phyloP scores from a whole-genome alignment of 2,888 invertebrate genomes.

The Lysandra bellargus region DNA sequence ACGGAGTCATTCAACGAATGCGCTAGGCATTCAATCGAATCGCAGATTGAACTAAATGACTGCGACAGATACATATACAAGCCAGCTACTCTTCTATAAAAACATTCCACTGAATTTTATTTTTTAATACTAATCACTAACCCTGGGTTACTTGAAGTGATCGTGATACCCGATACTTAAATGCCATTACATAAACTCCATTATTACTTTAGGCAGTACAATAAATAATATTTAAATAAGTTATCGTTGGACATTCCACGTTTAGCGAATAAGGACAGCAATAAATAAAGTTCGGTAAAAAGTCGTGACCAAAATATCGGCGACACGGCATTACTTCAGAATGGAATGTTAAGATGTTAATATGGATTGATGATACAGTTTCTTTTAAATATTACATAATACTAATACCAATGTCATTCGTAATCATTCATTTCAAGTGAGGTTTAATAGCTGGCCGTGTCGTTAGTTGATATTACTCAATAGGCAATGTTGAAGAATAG shows the following conservation, averaged over 20 bases:
- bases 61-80: no score
- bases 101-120: not conserved
- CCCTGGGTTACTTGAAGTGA: not conserved
- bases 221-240: not conserved
- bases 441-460: not conserved
- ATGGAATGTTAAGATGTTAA: slow-evolving; percentile 20
- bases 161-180: not conserved
- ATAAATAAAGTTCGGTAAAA: slow-evolving; percentile 32
- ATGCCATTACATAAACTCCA: not conserved
- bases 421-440: not conserved
- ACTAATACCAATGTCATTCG: not conserved
- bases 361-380: slow-evolving; percentile 22
- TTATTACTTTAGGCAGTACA: not conserved
- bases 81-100: not conserved
- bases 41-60: no score
- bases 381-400: slow-evolving; percentile 17
- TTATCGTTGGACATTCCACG: not conserved
- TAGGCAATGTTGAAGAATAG: not conserved
- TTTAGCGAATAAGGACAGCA: slow-evolving; percentile 17
- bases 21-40: no score
- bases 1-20: no score
- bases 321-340: slow-evolving; percentile 5
- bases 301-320: slow-evolving; percentile 32
- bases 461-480: not conserved
- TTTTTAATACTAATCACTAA: not conserved